These are phyloP conservation scores for Cantharis lateralis DNA, from an alignment of 2,888 invertebrate genomes.

Conservation along the genomic window DNA sequence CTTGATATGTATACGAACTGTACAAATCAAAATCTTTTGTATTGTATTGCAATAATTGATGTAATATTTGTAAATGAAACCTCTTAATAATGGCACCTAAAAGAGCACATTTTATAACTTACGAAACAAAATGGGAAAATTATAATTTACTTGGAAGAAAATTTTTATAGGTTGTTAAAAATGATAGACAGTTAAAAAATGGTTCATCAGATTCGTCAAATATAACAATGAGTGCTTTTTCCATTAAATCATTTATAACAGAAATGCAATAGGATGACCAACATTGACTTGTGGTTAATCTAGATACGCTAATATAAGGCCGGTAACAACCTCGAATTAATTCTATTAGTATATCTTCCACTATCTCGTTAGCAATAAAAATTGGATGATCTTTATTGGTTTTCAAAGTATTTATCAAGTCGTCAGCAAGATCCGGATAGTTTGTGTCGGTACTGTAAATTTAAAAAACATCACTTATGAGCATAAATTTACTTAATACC, in stretches of 20 bases:
- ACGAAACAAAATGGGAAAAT: background rate
- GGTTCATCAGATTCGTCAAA: background rate
- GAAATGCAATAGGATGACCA: constrained; percentile 13
- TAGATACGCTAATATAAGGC: constrained; percentile 6
- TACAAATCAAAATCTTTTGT: constrained; percentile 10
- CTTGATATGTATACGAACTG: constrained; percentile 14
- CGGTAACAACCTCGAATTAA: constrained; percentile 11
- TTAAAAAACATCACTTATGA: background rate
- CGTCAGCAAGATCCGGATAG: background rate
- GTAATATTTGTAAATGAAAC: constrained; percentile 10
- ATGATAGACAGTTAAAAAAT: constrained; percentile 6
- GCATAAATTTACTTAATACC: background rate
- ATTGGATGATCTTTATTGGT: background rate
- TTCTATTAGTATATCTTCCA: constrained; percentile 13
- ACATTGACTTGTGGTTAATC: background rate
- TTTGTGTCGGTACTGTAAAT: constrained; percentile 6
- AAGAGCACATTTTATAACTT: background rate
- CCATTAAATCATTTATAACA: constrained; percentile 7
- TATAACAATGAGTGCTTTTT: background rate
- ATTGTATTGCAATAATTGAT: constrained; percentile 9
- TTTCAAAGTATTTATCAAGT: background rate
- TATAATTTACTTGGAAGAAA: constrained; percentile 15
- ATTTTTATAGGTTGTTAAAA: background rate
- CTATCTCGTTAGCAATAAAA: constrained; percentile 4
- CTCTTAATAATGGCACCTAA: constrained; percentile 6